Percentiles rank a stretch among this genome's conserved stretches.
These are phyloP conservation scores for Drosophila sproati DNA, from an alignment of 1,140 invertebrate genomes.

Conservation along the genomic window DNA sequence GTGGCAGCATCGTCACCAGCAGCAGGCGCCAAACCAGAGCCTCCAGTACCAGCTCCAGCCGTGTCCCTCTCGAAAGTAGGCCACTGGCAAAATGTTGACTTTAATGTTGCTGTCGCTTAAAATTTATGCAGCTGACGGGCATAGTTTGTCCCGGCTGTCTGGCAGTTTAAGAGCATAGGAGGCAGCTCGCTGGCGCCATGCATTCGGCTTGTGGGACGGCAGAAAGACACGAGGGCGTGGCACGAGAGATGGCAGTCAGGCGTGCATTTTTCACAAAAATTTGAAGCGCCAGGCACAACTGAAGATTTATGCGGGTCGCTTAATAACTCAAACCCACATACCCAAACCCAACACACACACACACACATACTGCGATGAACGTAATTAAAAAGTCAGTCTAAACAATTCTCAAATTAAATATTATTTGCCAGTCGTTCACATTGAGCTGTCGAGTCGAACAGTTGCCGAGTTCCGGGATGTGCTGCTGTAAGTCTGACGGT, in stretches of 20 bases:
- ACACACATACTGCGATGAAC: conserved; percentile 31
- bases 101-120: conserved; percentile 77
- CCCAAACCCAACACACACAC: conserved; percentile 1
- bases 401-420: conserved; percentile 82
- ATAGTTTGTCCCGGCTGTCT: conserved; percentile 37
- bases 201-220: conserved; percentile 23
- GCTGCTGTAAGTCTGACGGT: conserved; percentile 23
- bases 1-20: background rate
- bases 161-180: background rate
- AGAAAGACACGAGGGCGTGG: conserved; percentile 18
- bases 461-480: conserved; percentile 30
- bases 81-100: conserved; percentile 80
- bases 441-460: conserved; percentile 45
- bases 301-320: conserved; percentile 69
- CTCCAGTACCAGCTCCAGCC: background rate
- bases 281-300: conserved; percentile 29
- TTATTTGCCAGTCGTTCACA: conserved; percentile 60
- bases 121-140: conserved; percentile 80
- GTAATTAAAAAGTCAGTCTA: conserved; percentile 81
- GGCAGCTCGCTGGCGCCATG: conserved; percentile 10
- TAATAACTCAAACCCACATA: conserved; percentile 37
- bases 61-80: conserved; percentile 56
- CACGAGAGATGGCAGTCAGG: conserved; percentile 18
- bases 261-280: conserved; percentile 54
- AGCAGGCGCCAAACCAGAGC: conserved; percentile 3